A percentile compares a stretch with the other conserved stretches of the same genome.
Conservation (phyloP, 2,797 vertebrate genomes). For the Neopelma chrysocephalum region DNA sequence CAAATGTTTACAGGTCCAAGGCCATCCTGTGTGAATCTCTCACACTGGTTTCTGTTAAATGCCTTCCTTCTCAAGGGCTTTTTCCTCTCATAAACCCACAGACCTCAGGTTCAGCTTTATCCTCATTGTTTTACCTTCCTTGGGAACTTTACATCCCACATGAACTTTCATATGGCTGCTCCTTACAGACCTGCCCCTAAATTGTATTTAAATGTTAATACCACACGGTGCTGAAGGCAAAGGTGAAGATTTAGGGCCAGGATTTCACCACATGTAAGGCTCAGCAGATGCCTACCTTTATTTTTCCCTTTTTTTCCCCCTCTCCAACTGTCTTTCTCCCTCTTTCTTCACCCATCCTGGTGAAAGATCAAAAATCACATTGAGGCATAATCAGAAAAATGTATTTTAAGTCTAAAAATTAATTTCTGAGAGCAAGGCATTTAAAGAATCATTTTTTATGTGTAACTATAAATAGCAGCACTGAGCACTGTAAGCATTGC, state of each 20-base stretch:
- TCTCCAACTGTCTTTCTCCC: background rate
- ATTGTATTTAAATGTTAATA: background rate
- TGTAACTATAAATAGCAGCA: background rate
- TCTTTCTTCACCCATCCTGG: background rate
- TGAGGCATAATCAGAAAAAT: background rate
- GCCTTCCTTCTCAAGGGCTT: background rate
- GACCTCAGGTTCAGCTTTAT: background rate
- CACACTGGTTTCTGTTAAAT: background rate
- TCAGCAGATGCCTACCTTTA: background rate
- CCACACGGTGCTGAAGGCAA: background rate
- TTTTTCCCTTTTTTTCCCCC: accelerated
- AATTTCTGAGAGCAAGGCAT: background rate
- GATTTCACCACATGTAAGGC: background rate
- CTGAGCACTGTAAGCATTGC: background rate
- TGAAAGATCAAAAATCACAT: background rate
- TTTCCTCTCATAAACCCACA: background rate
- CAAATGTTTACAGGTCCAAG: background rate
- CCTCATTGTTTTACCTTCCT: background rate
- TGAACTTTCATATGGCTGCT: background rate
- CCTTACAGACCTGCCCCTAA: background rate
- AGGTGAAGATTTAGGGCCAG: background rate
- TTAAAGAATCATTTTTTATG: background rate
- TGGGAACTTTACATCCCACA: background rate
- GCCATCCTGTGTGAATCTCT: background rate
- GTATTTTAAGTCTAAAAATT: background rate